Evolutionary conservation across 2,113 vertebrate species (phyloP).

Genomic region (Orthochromis malagaraziensis): DNA sequence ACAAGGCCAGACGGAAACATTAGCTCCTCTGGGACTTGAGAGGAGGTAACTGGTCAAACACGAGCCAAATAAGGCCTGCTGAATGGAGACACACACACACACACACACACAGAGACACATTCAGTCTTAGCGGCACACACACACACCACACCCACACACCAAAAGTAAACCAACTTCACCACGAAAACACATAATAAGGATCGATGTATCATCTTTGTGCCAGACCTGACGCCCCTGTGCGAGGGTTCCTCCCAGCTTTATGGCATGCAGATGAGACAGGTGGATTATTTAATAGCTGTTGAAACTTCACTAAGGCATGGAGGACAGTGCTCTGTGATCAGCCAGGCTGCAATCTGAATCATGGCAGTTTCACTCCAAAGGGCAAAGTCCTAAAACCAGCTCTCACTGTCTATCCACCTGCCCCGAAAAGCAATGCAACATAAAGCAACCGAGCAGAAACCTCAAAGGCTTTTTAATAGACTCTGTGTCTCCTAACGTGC

Average conservation of each 20-base stretch:
- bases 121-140: neutral
- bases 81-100: conserved; percentile 7
- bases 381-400: conserved; percentile 34
- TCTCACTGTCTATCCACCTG: neutral
- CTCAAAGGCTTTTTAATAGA: neutral
- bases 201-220: neutral
- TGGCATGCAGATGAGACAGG: conserved; percentile 8
- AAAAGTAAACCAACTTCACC: neutral
- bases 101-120: neutral
- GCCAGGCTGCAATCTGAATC: neutral
- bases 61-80: conserved; percentile 80
- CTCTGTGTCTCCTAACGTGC: neutral
- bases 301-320: neutral
- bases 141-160: neutral
- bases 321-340: neutral
- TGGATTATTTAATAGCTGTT: conserved; percentile 16
- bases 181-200: neutral
- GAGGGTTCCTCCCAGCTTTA: neutral
- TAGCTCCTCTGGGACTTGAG: conserved; percentile 56
- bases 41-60: conserved; percentile 71
- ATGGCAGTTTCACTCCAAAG: neutral
- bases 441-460: neutral
- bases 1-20: conserved; percentile 70
- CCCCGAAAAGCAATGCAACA: neutral
- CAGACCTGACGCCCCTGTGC: neutral